Conservation (phyloP, 2,113 vertebrate genomes). For the Oostethus manadensis region DNA sequence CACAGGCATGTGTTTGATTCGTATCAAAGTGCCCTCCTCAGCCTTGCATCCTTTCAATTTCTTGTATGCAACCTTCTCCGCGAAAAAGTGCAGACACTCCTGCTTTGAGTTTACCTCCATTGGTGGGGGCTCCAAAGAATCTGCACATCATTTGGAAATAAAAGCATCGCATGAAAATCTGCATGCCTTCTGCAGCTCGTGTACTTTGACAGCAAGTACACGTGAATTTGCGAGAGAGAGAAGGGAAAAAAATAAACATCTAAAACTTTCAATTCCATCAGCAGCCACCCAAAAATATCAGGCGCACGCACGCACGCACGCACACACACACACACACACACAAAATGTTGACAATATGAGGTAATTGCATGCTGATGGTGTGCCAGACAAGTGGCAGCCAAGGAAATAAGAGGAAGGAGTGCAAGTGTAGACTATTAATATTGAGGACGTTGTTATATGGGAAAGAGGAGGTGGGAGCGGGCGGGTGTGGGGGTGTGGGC, state of each 20-base stretch:
- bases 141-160: neutral
- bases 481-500: conserved; percentile 2
- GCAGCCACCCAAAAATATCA: conserved; percentile 6
- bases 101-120: neutral
- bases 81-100: too few relatives aligned
- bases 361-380: conserved; percentile 13
- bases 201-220: too few relatives aligned
- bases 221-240: neutral
- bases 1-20: too few relatives aligned
- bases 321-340: neutral
- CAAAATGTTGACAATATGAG: neutral
- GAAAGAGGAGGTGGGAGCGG: too few relatives aligned
- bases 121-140: neutral
- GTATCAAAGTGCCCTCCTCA: too few relatives aligned
- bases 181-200: too few relatives aligned
- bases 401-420: conserved; percentile 20
- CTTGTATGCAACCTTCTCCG: too few relatives aligned
- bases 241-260: neutral
- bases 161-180: too few relatives aligned
- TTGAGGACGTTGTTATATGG: conserved; percentile 1
- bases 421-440: conserved; percentile 21
- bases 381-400: conserved; percentile 17
- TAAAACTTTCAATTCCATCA: neutral
- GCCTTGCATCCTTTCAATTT: too few relatives aligned
- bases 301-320: neutral